These are phyloP conservation scores for Spilogale gracilis DNA, from an alignment of 2,113 vertebrate genomes.

Conservation along the genomic window DNA sequence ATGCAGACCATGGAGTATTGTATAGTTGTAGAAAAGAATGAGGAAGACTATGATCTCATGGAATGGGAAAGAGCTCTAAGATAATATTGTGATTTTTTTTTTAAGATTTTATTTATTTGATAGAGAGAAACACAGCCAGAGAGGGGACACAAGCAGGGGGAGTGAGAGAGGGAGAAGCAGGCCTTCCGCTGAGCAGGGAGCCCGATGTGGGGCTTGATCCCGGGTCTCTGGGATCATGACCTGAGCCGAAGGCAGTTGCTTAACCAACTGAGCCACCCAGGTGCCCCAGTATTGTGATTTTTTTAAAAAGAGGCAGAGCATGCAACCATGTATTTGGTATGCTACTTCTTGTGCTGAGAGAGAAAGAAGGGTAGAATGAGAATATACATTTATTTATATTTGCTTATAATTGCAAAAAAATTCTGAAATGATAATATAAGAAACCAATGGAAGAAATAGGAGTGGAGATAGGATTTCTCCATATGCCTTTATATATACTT, in stretches of 20 bases:
- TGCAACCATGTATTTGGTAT: background rate
- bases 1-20: conserved; percentile 11
- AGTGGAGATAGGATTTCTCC: background rate
- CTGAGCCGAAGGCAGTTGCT: too few relatives aligned
- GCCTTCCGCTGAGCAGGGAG: too few relatives aligned
- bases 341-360: background rate
- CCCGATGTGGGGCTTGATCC: too few relatives aligned
- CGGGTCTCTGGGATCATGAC: too few relatives aligned
- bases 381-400: background rate
- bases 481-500: background rate
- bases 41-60: background rate
- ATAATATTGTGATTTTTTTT: background rate
- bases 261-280: too few relatives aligned
- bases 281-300: too few relatives aligned
- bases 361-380: background rate
- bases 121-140: too few relatives aligned
- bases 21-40: background rate
- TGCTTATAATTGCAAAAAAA: conserved; percentile 43
- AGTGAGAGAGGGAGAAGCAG: too few relatives aligned
- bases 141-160: too few relatives aligned
- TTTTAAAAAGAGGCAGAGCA: background rate
- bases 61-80: background rate
- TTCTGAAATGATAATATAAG: conserved; percentile 26
- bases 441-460: conserved; percentile 3
- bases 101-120: too few relatives aligned